Conservation (phyloP, 2,888 invertebrate genomes). For the Lasioglossum lativentre region DNA sequence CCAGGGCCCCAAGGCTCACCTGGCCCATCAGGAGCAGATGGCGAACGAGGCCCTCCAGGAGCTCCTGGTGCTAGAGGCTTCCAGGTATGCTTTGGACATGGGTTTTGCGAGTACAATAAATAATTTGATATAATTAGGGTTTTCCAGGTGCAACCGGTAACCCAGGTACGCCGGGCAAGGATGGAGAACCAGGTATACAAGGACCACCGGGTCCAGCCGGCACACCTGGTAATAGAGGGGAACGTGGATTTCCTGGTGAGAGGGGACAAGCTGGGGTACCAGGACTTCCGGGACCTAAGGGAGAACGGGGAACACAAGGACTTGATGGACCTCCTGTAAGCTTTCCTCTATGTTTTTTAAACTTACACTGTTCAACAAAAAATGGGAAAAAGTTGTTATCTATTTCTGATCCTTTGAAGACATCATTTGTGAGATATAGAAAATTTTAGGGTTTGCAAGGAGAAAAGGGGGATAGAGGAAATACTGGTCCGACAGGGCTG, state of each 20-base stretch:
- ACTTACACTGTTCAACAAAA: not conserved
- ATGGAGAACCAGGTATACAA: constrained; percentile 90
- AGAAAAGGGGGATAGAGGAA: constrained; percentile 89
- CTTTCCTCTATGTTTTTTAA: not conserved
- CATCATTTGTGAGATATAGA: not conserved
- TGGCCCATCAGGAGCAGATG: constrained; percentile 89
- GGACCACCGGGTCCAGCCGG: constrained; percentile 88
- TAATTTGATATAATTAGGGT: constrained; percentile 85
- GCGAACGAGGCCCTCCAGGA: constrained; percentile 92
- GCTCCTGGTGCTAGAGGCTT: constrained; percentile 92
- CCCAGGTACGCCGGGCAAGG: constrained; percentile 92
- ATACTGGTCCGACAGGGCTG: constrained; percentile 89
- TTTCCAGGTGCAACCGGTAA: constrained; percentile 91
- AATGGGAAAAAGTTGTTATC: not conserved
- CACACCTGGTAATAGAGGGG: constrained; percentile 86
- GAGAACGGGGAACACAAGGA: constrained; percentile 89
- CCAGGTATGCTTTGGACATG: constrained; percentile 86
- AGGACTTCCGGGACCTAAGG: constrained; percentile 88
- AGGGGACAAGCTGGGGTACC: constrained; percentile 89
- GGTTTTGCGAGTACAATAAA: not conserved
- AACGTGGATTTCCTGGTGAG: constrained; percentile 91
- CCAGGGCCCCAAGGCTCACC: constrained; percentile 90
- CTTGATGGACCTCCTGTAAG: constrained; percentile 89
- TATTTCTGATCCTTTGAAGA: not conserved
- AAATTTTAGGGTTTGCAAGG: constrained; percentile 88